Base-by-base conservation (phyloP, 2,888 invertebrate species). In the Drosophila siamana region DNA sequence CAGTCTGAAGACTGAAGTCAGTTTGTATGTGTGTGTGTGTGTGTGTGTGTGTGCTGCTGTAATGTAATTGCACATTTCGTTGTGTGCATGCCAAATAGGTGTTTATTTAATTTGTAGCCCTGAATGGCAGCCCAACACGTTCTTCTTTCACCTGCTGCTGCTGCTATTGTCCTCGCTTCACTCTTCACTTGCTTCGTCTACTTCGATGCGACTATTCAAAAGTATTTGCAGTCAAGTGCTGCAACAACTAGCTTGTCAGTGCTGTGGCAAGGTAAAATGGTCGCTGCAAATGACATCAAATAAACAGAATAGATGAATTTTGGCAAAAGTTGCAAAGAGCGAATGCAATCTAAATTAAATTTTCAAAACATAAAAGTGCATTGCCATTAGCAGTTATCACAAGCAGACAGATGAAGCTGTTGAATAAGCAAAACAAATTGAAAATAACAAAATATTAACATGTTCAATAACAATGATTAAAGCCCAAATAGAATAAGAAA, bases 11-110 rank as follows among this genome's bases (percentile, higher is more conserved):
- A n/a, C n/a, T n/a, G n/a, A n/a, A 22, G 2, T 33, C 38, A 3
- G 33, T 13, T 22, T 47, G 22, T 30, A 28, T 16, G 40, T 16
- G 43, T 50, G 60, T 54, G 52, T 19, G 30, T n/a, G 24, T 51
- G 26, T 28, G 40, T 19, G 41, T 15, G 47, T 50, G 60, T 54
- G 51, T 28, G 9, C 28, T 26, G 64, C 54, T 54, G 62, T 82
- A 78, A 83, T 83, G 80, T 83, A 86, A 83, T 83, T 83, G 78
- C 83, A 83, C 75, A 86, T 67, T 83, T 70, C 69, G 65, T 73
- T 72, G 67, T 69, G 51, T 78, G 71, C 74, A 78, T 75, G 80
- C 75, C 50, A 86, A 80, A 70, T 68, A 86, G 83, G 74, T 80
- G 80, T 86, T 86, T 83, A 86, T 83, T 86, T 83, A 80, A 83